Percentiles rank a stretch among this genome's conserved stretches.
phyloP scores from a whole-genome alignment of 2,797 vertebrate species.

The Anas acuta region DNA sequence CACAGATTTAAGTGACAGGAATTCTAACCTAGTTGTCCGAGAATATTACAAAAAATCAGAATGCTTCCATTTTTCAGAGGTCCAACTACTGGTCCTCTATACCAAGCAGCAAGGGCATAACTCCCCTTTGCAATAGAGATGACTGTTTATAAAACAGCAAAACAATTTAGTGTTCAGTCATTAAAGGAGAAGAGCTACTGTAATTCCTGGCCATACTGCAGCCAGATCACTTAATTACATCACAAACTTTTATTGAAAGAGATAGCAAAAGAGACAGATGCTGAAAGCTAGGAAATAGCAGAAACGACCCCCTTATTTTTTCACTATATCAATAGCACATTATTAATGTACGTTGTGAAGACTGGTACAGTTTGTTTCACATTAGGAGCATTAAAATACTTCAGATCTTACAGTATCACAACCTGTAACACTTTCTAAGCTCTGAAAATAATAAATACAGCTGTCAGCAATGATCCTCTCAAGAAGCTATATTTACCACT shows the following conservation, averaged over 20 bases:
- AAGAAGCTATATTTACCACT: background rate
- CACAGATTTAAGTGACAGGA: background rate
- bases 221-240: background rate
- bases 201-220: background rate
- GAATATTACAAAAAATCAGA: background rate
- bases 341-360: background rate
- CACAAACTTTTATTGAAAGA: background rate
- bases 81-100: background rate
- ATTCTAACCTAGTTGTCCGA: background rate
- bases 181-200: background rate
- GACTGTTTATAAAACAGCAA: background rate
- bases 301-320: background rate
- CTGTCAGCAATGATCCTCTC: constrained; percentile 10
- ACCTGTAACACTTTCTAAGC: constrained; percentile 13
- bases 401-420: background rate
- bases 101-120: background rate
- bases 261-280: background rate
- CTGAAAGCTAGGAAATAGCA: constrained; percentile 34
- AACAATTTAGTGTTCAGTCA: background rate
- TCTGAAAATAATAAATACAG: background rate
- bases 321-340: background rate
- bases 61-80: constrained; percentile 27
- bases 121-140: background rate
- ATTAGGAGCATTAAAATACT: background rate
- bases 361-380: background rate